A percentile compares a stretch with the other conserved stretches of the same genome.
Evolutionary conservation across 2,797 vertebrate species (phyloP).

Genomic region (Lindbergichthys nudifrons): DNA sequence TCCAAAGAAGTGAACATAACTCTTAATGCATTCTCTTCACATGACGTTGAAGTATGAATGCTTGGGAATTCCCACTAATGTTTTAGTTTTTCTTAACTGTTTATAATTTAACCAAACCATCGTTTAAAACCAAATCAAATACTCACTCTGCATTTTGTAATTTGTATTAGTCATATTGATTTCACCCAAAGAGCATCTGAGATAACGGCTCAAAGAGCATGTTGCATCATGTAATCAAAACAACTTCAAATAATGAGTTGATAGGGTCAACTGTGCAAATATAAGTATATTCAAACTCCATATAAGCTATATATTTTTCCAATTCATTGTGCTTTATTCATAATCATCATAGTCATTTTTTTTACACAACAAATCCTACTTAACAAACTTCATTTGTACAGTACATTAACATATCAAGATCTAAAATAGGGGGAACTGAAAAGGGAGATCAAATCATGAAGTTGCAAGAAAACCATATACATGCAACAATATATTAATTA

Average conservation of each 20-base stretch:
- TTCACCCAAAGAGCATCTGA: not conserved
- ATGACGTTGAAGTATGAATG: not conserved
- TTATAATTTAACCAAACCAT: slow-evolving; percentile 33
- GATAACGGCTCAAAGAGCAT: slow-evolving; percentile 1
- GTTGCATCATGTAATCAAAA: slow-evolving; percentile 9
- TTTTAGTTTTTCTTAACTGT: slow-evolving; percentile 6
- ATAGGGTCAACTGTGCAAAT: not conserved
- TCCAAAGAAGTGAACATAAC: not conserved
- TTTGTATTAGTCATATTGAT: slow-evolving; percentile 2
- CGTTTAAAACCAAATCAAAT: slow-evolving; percentile 22
- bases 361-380: slow-evolving; percentile 1
- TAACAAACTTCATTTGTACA: not conserved
- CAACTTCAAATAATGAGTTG: not conserved
- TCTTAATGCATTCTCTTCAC: not conserved
- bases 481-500: not conserved
- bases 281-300: not conserved
- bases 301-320: not conserved
- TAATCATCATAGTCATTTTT: not conserved
- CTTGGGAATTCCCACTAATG: not conserved
- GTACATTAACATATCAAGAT: not conserved
- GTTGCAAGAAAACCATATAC: not conserved
- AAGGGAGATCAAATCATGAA: not conserved
- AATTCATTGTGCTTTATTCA: not conserved
- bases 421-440: not conserved
- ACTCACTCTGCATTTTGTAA: not conserved